A percentile compares a stretch with the other conserved stretches of the same genome.
phyloP scores from a whole-genome alignment of 1,140 invertebrate species.

The Gonioctena quinquepunctata region DNA sequence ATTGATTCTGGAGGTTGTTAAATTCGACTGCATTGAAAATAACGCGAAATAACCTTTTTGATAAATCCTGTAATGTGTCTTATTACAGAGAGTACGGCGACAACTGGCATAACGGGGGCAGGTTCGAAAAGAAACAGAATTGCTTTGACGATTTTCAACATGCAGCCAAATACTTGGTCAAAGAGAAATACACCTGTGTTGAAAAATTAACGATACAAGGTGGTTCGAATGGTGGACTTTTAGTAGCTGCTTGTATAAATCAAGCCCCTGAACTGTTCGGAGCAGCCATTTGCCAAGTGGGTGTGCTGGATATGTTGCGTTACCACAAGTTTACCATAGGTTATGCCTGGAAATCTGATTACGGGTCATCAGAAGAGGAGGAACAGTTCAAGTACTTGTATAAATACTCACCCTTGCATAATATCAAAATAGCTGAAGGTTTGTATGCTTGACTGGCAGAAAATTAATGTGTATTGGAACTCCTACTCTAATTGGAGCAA shows the following conservation, averaged over 20 bases:
- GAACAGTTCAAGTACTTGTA: slow-evolving; percentile 87
- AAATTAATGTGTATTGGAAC: no score
- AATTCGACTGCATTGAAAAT: no score
- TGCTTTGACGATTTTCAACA: slow-evolving; percentile 95
- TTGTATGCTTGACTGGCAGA: no score
- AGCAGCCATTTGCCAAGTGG: slow-evolving; percentile 70
- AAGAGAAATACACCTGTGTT: slow-evolving; percentile 78
- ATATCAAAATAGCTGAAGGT: slow-evolving; percentile 71
- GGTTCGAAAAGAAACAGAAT: slow-evolving; percentile 94
- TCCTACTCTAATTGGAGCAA: no score
- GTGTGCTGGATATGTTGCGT: slow-evolving; percentile 93
- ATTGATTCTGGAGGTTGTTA: no score
- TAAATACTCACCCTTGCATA: slow-evolving; percentile 96
- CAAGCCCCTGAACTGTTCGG: slow-evolving; percentile 95
- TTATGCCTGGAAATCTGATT: slow-evolving; percentile 95
- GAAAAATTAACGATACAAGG: slow-evolving; percentile 87
- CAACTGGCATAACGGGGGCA: slow-evolving; percentile 93
- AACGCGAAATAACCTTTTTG: neutral
- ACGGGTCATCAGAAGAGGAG: slow-evolving; percentile 86
- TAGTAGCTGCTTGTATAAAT: slow-evolving; percentile 91
- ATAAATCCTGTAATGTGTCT: neutral
- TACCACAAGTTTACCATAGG: slow-evolving; percentile 99
- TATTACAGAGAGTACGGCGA: slow-evolving; percentile 89
- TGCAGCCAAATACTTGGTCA: slow-evolving; percentile 89
- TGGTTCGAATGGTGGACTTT: slow-evolving; percentile 93